phyloP scores from a whole-genome alignment of 2,797 vertebrate genomes.

The Anniella stebbinsi region DNA sequence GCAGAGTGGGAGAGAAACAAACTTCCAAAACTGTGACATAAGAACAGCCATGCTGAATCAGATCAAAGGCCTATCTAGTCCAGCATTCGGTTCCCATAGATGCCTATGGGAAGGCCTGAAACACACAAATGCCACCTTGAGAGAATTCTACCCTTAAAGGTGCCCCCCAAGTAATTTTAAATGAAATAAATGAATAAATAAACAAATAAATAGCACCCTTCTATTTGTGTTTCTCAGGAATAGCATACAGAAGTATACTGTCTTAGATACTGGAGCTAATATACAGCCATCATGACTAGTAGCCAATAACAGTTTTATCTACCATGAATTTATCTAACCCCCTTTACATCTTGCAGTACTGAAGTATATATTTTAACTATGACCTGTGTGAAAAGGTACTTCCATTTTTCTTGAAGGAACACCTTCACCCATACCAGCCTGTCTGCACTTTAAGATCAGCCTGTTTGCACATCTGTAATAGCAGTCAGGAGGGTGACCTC shows the following conservation, averaged over 20 bases:
- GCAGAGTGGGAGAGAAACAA: background rate
- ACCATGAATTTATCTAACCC: too few species aligned
- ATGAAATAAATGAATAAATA: too few species aligned
- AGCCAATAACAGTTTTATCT: background rate
- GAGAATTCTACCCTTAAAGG: too few species aligned
- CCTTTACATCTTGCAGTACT: background rate
- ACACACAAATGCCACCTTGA: background rate
- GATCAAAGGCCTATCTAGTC: background rate
- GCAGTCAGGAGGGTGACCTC: too few species aligned
- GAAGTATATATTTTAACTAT: background rate
- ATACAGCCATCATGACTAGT: background rate
- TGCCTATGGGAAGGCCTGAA: background rate
- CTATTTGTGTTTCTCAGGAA: background rate
- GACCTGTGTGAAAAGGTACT: background rate
- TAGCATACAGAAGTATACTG: background rate
- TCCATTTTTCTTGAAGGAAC: background rate
- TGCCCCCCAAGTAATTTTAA: too few species aligned
- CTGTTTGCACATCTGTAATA: too few species aligned
- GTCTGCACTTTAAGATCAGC: too few species aligned
- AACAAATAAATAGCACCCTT: background rate
- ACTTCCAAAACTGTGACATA: background rate
- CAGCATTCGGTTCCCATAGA: background rate
- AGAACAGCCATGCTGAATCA: background rate
- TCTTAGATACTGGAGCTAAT: background rate
- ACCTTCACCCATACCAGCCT: too few species aligned